Conservation (phyloP, 2,888 invertebrate species). For the Autographa gamma region DNA sequence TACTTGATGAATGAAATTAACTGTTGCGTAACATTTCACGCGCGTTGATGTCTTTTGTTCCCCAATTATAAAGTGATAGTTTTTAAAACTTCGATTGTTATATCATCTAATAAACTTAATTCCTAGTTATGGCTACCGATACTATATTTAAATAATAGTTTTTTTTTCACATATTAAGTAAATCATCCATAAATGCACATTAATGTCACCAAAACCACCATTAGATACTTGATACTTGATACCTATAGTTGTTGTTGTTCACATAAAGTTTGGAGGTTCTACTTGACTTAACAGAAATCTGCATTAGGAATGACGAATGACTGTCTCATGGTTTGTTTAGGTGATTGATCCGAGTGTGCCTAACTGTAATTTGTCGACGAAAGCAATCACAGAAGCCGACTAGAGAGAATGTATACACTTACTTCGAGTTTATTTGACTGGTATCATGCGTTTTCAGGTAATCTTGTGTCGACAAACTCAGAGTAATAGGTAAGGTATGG, state of each 20-base stretch:
- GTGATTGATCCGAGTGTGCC: background rate
- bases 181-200: too few species aligned
- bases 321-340: slow-evolving; percentile 1
- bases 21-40: background rate
- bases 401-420: background rate
- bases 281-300: background rate
- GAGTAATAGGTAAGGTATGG: too few species aligned
- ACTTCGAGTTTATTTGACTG: background rate
- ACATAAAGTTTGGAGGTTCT: background rate
- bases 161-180: too few species aligned
- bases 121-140: too few species aligned
- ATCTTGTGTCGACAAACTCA: background rate
- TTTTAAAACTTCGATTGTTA: too few species aligned
- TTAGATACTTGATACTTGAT: too few species aligned
- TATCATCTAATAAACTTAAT: background rate
- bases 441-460: background rate
- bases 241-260: background rate
- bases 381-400: slow-evolving; percentile 3
- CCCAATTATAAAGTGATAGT: too few species aligned
- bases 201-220: too few species aligned
- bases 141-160: too few species aligned
- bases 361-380: background rate
- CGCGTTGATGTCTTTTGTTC: slow-evolving; percentile 67
- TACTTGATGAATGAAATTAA: background rate
- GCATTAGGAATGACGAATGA: background rate